A percentile compares a stretch with the other conserved stretches of the same genome.
These are phyloP conservation scores for Apolygus lucorum DNA, from an alignment of 1,140 invertebrate genomes.

Conservation along the genomic window DNA sequence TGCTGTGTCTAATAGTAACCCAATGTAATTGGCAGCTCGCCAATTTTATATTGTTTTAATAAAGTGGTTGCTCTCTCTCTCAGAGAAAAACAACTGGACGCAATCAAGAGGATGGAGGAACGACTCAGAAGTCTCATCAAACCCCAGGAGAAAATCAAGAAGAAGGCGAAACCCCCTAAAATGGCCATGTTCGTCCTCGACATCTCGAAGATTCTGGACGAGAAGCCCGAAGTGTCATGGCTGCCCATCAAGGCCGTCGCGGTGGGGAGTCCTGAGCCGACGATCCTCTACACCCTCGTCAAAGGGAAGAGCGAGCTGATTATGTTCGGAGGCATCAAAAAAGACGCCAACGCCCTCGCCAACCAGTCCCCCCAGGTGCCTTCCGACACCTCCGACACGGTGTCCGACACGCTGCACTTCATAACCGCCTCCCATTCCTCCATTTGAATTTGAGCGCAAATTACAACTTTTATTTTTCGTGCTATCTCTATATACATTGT, in stretches of 20 bases:
- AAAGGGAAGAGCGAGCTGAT: conserved; percentile 83
- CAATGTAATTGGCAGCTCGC: too few relatives aligned
- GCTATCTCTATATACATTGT: too few relatives aligned
- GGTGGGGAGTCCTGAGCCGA: conserved; percentile 68
- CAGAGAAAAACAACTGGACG: conserved; percentile 51
- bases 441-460: background rate
- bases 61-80: too few relatives aligned
- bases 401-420: conserved; percentile 72
- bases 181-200: conserved; percentile 80
- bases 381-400: conserved; percentile 37
- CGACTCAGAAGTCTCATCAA: conserved; percentile 39
- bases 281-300: conserved; percentile 81
- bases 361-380: conserved; percentile 38
- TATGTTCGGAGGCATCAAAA: conserved; percentile 87
- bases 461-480: too few relatives aligned
- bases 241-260: conserved; percentile 55
- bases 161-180: conserved; percentile 25
- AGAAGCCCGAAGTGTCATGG: conserved; percentile 61
- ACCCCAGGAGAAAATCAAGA: conserved; percentile 1
- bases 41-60: too few relatives aligned
- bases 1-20: too few relatives aligned
- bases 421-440: conserved; percentile 51
- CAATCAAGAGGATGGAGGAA: conserved; percentile 51
- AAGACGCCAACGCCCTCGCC: conserved; percentile 51
- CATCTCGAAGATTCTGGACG: conserved; percentile 57